Evolutionary conservation across 2,888 invertebrate genomes (phyloP).

Genomic region (Oasisia sp.): DNA sequence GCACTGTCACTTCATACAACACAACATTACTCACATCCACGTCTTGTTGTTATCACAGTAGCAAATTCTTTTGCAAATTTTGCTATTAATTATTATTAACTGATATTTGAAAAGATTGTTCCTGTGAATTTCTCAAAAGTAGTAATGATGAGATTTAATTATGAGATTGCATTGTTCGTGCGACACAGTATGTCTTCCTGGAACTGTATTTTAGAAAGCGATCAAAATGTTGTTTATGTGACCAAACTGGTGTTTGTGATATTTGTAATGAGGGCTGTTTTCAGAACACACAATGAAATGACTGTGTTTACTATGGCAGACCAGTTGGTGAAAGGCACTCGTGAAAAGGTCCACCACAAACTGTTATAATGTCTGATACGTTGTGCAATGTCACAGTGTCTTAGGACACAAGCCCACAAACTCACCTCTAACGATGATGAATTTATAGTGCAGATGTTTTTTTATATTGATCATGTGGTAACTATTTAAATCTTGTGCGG

Average conservation of each 20-base stretch:
- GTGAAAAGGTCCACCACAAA: neutral
- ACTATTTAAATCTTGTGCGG: neutral
- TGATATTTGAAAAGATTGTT: too few relatives aligned
- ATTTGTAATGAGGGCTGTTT: neutral
- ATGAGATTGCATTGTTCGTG: neutral
- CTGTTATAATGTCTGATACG: too few relatives aligned
- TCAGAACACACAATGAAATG: neutral
- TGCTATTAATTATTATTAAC: too few relatives aligned
- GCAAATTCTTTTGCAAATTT: too few relatives aligned
- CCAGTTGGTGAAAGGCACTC: neutral
- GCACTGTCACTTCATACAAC: too few relatives aligned
- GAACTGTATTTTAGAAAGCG: neutral
- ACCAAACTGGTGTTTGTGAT: neutral
- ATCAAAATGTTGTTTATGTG: neutral
- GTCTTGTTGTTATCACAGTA: too few relatives aligned
- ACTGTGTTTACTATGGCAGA: neutral
- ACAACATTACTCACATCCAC: too few relatives aligned
- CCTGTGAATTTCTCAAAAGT: neutral
- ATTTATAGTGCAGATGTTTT: too few relatives aligned
- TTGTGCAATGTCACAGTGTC: too few relatives aligned
- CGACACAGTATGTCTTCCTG: neutral
- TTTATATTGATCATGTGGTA: too few relatives aligned
- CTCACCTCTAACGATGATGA: too few relatives aligned
- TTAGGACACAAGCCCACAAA: too few relatives aligned
- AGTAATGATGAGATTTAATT: neutral